Conservation (phyloP, 2,888 invertebrate genomes). For the Hydroisotoma schaefferi region DNA sequence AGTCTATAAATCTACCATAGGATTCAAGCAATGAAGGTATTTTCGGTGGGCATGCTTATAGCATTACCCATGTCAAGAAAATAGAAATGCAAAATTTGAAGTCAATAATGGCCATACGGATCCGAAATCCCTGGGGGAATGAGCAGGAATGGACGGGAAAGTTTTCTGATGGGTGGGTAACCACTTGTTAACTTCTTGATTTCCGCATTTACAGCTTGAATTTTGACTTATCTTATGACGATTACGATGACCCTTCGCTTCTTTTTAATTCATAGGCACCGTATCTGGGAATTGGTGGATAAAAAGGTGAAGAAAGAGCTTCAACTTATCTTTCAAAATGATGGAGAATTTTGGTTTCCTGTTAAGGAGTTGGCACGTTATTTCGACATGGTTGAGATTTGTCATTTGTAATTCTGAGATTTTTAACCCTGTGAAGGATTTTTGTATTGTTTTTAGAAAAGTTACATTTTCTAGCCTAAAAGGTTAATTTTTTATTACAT, state of each 20-base stretch:
- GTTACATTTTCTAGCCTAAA: no score
- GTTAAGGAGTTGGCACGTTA: neutral
- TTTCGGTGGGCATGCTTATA: constrained; percentile 8
- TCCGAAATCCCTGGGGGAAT: constrained; percentile 11
- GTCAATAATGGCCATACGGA: neutral
- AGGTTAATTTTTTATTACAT: no score
- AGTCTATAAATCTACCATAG: no score
- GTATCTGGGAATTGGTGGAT: constrained; percentile 6
- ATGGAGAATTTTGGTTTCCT: constrained; percentile 14
- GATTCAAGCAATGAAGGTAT: no score
- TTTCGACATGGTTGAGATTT: constrained; percentile 7
- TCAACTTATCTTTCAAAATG: constrained; percentile 1
- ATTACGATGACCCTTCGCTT: neutral
- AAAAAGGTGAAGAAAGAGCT: constrained; percentile 1
- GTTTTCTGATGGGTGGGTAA: constrained; percentile 4
- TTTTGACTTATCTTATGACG: neutral
- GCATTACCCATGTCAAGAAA: neutral
- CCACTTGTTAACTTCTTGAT: neutral
- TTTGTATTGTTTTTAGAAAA: no score
- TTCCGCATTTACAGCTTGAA: neutral
- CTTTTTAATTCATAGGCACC: constrained; percentile 1
- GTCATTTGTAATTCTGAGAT: no score
- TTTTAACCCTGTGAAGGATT: no score
- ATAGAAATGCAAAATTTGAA: neutral
- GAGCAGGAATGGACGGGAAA: constrained; percentile 4